phyloP scores from a whole-genome alignment of 2,888 invertebrate genomes.

The Lobophora halterata region DNA sequence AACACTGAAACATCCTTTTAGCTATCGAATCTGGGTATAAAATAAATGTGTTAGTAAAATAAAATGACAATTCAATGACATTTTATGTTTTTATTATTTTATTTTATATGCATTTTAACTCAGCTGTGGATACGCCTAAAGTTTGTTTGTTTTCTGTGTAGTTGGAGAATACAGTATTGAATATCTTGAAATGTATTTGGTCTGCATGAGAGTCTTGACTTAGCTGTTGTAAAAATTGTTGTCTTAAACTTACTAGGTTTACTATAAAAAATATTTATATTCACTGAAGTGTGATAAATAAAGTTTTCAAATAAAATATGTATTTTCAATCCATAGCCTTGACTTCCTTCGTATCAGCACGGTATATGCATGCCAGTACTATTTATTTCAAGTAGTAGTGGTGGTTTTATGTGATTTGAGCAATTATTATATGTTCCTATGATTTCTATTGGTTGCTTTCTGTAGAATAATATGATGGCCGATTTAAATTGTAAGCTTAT shows the following conservation, averaged over 20 bases:
- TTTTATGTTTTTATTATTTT: too few species aligned
- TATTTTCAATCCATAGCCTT: conserved; percentile 65
- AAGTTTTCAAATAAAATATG: conserved; percentile 63
- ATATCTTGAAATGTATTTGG: conserved; percentile 32
- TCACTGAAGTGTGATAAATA: conserved; percentile 63
- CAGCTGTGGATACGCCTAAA: conserved; percentile 25
- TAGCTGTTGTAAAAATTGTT: conserved; percentile 33
- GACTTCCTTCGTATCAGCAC: conserved; percentile 36
- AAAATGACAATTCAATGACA: too few species aligned
- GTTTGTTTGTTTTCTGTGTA: conserved; percentile 30
- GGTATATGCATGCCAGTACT: conserved; percentile 29
- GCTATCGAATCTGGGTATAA: conserved; percentile 28
- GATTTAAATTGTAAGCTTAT: conserved; percentile 18
- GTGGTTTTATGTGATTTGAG: conserved; percentile 22
- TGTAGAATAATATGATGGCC: conserved; percentile 11
- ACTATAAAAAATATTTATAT: conserved; percentile 59
- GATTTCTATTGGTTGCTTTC: conserved; percentile 27
- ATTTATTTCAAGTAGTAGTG: conserved; percentile 20
- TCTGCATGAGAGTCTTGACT: conserved; percentile 30
- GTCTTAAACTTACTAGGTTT: conserved; percentile 40
- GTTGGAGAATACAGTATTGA: conserved; percentile 25
- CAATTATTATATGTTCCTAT: conserved; percentile 13
- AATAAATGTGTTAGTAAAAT: too few species aligned
- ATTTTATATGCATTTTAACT: conserved; percentile 31
- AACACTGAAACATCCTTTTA: conserved; percentile 20